Conservation (phyloP, 2,888 invertebrate species). For the Napeogenes sylphis region DNA sequence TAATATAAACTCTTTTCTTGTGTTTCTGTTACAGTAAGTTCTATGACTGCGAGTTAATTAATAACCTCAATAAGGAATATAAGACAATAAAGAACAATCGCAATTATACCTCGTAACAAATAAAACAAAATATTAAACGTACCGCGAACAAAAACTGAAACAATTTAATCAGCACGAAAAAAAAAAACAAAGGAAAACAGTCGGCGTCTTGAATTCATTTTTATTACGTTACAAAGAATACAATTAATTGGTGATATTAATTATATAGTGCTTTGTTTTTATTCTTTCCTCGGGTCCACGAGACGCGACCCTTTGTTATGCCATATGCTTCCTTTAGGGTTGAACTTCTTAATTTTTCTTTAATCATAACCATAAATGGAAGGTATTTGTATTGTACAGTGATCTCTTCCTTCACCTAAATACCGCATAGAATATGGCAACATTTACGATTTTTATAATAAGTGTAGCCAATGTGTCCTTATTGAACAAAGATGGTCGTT, state of each 20-base stretch:
- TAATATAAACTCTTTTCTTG: not conserved
- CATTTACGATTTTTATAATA: not conserved
- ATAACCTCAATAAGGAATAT: constrained; percentile 18
- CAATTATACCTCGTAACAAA: constrained; percentile 22
- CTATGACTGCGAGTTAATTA: not conserved
- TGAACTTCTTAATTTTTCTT: constrained; percentile 30
- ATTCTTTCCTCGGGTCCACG: constrained; percentile 39
- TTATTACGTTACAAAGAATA: constrained; percentile 54
- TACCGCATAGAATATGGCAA: too few species aligned
- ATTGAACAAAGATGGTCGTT: constrained; percentile 68
- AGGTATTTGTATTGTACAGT: not conserved
- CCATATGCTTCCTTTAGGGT: constrained; percentile 50
- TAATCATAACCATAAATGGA: not conserved
- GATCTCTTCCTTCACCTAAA: not conserved
- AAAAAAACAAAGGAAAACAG: constrained; percentile 41
- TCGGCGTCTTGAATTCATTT: constrained; percentile 36
- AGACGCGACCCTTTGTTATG: constrained; percentile 39
- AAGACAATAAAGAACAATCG: constrained; percentile 22
- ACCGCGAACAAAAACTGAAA: constrained; percentile 39
- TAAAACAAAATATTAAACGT: constrained; percentile 31
- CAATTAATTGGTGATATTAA: constrained; percentile 72
- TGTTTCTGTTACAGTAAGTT: not conserved
- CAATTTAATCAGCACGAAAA: constrained; percentile 38
- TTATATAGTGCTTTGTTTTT: constrained; percentile 66
- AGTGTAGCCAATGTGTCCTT: constrained; percentile 52